phyloP scores from a whole-genome alignment of 1,140 invertebrate genomes.

The Drosophila orena region DNA sequence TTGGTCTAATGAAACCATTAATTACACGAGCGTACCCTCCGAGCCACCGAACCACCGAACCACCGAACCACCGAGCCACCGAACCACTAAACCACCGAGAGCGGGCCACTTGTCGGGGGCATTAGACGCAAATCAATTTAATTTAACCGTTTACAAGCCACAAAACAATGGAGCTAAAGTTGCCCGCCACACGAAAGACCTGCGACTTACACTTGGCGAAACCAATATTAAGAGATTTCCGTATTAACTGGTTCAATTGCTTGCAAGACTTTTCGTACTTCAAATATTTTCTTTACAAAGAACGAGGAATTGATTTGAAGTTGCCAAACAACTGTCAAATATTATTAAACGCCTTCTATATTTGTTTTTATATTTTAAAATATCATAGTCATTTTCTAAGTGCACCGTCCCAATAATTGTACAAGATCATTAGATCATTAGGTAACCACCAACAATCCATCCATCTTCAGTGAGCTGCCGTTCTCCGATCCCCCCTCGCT shows the following conservation, averaged over 20 bases:
- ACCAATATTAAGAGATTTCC: background rate
- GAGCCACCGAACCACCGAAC: background rate
- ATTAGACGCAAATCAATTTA: constrained; percentile 84
- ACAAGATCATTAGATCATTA: constrained; percentile 72
- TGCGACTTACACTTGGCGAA: constrained; percentile 24
- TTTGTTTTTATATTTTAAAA: background rate
- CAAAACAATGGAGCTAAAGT: constrained; percentile 54
- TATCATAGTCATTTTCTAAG: background rate
- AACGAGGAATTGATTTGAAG: no score
- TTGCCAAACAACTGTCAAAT: background rate
- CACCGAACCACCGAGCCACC: background rate
- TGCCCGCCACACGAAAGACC: constrained; percentile 46
- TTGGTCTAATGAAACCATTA: constrained; percentile 83
- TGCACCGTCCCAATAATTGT: constrained; percentile 60
- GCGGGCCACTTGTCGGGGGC: constrained; percentile 77
- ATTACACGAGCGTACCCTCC: constrained; percentile 55
- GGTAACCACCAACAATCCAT: constrained; percentile 41
- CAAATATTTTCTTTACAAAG: no score
- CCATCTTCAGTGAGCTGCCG: constrained; percentile 28
- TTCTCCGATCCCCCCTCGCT: constrained; percentile 2
- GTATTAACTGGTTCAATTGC: no score
- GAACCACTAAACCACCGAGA: constrained; percentile 43
- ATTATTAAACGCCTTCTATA: background rate
- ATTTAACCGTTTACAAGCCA: constrained; percentile 82
- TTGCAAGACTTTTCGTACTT: no score